A percentile compares a stretch with the other conserved stretches of the same genome.
These are phyloP conservation scores for Arge pagana DNA, from an alignment of 2,888 invertebrate genomes.

Conservation along the genomic window DNA sequence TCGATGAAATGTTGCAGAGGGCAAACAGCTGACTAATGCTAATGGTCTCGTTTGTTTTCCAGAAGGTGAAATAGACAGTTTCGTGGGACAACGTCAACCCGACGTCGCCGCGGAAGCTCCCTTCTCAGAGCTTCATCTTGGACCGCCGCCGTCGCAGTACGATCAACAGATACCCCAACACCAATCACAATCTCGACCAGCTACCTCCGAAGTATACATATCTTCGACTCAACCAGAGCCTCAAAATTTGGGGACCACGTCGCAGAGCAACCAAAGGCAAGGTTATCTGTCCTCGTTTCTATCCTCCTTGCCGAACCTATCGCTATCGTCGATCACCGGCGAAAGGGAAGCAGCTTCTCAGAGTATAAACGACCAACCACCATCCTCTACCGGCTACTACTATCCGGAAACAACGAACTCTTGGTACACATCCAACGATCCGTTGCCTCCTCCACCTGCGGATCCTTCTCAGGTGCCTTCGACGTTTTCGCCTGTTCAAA, in stretches of 20 bases:
- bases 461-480: background rate
- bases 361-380: conserved; percentile 22
- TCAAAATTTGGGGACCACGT: background rate
- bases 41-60: conserved; percentile 27
- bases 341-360: conserved; percentile 23
- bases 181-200: conserved; percentile 1
- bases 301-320: conserved; percentile 51
- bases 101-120: conserved; percentile 19
- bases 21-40: conserved; percentile 4
- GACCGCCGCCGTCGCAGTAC: no score
- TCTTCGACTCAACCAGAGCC: conserved; percentile 13
- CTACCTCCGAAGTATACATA: conserved; percentile 12
- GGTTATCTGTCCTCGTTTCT: conserved; percentile 52
- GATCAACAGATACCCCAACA: background rate
- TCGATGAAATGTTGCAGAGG: background rate
- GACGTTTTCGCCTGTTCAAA: no score
- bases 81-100: conserved; percentile 42
- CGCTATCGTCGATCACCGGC: conserved; percentile 45
- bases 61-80: conserved; percentile 45
- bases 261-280: conserved; percentile 28
- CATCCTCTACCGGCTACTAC: background rate
- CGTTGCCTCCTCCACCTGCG: background rate
- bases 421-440: conserved; percentile 18
- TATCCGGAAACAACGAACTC: conserved; percentile 20
- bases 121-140: conserved; percentile 1